These are phyloP conservation scores for Engystomops pustulosus DNA, from an alignment of 2,113 vertebrate genomes.

Conservation along the genomic window DNA sequence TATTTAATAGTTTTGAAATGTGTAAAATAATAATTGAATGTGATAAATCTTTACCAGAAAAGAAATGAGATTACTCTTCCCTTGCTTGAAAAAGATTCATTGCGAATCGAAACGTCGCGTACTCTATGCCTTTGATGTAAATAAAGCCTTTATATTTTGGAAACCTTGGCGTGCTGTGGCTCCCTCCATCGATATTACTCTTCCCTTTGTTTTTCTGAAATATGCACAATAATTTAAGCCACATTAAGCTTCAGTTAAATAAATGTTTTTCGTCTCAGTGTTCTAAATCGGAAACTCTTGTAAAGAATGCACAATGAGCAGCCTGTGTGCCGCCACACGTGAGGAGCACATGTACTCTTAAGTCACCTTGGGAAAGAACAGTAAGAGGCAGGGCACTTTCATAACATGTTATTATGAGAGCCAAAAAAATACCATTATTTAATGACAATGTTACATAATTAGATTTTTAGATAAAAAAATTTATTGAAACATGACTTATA, in stretches of 20 bases:
- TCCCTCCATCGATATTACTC: conserved; percentile 6
- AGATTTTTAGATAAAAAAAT: background rate
- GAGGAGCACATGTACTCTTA: conserved; percentile 48
- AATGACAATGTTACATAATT: background rate
- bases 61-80: conserved; percentile 15
- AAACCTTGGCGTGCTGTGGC: no score
- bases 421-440: background rate
- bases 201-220: conserved; percentile 7
- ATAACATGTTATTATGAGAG: conserved; percentile 19
- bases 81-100: no score
- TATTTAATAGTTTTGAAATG: background rate
- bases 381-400: background rate
- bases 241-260: conserved; percentile 38
- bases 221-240: conserved; percentile 35
- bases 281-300: conserved; percentile 28
- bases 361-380: conserved; percentile 48
- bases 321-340: conserved; percentile 27
- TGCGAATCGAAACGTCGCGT: no score
- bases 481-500: no score
- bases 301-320: conserved; percentile 42
- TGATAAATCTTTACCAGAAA: background rate
- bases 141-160: no score
- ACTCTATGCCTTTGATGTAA: no score
- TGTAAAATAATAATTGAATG: background rate
- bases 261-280: conserved; percentile 38